phyloP scores from a whole-genome alignment of 2,113 vertebrate species.

The Lepus americanus region DNA sequence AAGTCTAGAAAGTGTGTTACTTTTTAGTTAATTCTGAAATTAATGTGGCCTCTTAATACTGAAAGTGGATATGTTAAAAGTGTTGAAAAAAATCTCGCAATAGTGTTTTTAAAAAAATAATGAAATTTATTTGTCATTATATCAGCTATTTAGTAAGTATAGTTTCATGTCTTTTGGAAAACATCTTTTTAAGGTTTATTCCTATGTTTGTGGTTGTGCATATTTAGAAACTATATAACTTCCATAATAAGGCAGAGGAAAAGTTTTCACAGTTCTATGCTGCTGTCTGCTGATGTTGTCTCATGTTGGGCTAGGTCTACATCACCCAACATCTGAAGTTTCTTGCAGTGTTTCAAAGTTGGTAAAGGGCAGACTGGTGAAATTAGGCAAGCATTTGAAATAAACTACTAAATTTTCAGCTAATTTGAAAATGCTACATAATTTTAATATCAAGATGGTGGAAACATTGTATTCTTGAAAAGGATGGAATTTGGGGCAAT shows the following conservation, averaged over 20 bases:
- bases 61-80: neutral
- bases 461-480: neutral
- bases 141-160: neutral
- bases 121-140: neutral
- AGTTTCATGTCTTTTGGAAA: neutral
- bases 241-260: neutral
- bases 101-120: neutral
- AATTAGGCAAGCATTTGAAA: neutral
- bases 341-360: neutral
- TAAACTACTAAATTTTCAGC: neutral
- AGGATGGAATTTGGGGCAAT: neutral
- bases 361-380: neutral
- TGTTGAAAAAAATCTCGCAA: neutral
- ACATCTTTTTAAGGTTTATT: neutral
- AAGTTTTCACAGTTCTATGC: neutral
- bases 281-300: neutral
- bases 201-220: neutral
- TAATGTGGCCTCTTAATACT: neutral
- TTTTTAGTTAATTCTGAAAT: conserved; percentile 7
- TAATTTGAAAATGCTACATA: conserved; percentile 5
- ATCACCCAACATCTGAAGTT: neutral
- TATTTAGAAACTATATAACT: neutral
- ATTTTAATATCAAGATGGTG: neutral
- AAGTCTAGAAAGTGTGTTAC: neutral
- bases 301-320: neutral